Base-by-base conservation (phyloP, 1,140 invertebrate genomes). In the Cherax destructor region DNA sequence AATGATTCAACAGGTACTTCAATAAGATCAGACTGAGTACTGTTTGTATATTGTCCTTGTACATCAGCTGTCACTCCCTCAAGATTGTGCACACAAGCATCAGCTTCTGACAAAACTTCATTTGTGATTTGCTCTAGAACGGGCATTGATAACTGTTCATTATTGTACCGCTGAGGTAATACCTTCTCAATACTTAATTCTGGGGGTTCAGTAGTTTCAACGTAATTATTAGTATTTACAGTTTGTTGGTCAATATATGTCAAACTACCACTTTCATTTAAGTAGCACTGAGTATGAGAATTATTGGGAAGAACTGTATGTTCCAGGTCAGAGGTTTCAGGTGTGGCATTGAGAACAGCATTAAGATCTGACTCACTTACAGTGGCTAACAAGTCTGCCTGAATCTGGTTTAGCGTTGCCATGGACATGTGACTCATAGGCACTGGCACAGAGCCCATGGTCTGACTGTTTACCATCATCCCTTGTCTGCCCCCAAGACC, bases 331-430 rank as follows among this genome's bases (percentile, higher is more conserved):
- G 92, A 89, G 49, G 92, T 85, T 52, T 93, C 92, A 61, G 92
- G 92, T 18, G 92, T 93, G 72, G 92, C 92, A 80, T 93, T 93
- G 74, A 93, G 89, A 30, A 93, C 92, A 61, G 92, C 92, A 85
- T 93, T 93, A n/a, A 93, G 83, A 74, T 93, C 92, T 30, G 92
- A 93, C 83, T 93, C 92, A 85, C 92, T 93, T 24, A 93, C 92
- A 41, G 92, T 93, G 52, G 92, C 92, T 49, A 93, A 56, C 61
- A 93, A 85, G 80, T 93, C 92, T 59, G 91, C 92, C 79, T 93
- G 92, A 59, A 93, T 93, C 86, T 93, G 92, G 74, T 93, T 93
- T 50, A 93, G 83, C 13, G 92, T 93, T 56, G 91, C 92, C 84
- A 93, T 92, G 88, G 92, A 93, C 91, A 93, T 93, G 84, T 92